Evolutionary conservation across 2,888 invertebrate species (phyloP).

Genomic region (Cactoblastis cactorum): DNA sequence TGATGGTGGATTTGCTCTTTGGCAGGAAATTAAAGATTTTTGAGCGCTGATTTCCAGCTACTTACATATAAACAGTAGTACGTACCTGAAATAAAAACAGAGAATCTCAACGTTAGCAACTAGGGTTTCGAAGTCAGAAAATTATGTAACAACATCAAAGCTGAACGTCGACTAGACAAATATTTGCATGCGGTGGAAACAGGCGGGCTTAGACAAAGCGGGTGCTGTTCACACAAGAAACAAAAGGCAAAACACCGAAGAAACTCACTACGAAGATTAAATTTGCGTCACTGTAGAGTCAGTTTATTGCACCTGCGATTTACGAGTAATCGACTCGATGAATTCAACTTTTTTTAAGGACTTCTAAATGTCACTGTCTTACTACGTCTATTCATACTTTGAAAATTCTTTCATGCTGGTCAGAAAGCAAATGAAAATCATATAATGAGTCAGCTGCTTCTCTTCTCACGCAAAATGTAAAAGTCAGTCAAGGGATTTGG

Average conservation of each 20-base stretch:
- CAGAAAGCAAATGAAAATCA: no score
- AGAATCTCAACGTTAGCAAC: slow-evolving; percentile 13
- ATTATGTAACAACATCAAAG: slow-evolving; percentile 51
- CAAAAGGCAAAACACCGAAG: slow-evolving; percentile 60
- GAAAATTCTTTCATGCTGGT: no score
- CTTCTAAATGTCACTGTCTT: no score
- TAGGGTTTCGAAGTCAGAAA: slow-evolving; percentile 40
- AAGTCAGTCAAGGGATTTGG: no score
- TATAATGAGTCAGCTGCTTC: no score
- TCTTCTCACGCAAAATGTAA: no score
- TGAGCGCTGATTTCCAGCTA: neutral
- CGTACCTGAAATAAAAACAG: slow-evolving; percentile 6
- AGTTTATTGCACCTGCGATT: neutral
- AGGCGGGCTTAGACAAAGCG: slow-evolving; percentile 52
- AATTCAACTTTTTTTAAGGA: no score
- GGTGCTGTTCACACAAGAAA: slow-evolving; percentile 52
- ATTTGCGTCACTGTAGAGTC: neutral
- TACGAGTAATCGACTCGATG: no score
- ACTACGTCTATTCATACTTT: no score
- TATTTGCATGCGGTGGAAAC: slow-evolving; percentile 59
- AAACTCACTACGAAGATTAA: slow-evolving; percentile 44
- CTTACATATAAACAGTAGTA: no score
- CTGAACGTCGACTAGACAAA: slow-evolving; percentile 54
- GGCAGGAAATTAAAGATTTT: neutral
- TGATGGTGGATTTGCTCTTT: neutral